Conservation (phyloP, 2,113 vertebrate species). For the Pelecanus crispus region DNA sequence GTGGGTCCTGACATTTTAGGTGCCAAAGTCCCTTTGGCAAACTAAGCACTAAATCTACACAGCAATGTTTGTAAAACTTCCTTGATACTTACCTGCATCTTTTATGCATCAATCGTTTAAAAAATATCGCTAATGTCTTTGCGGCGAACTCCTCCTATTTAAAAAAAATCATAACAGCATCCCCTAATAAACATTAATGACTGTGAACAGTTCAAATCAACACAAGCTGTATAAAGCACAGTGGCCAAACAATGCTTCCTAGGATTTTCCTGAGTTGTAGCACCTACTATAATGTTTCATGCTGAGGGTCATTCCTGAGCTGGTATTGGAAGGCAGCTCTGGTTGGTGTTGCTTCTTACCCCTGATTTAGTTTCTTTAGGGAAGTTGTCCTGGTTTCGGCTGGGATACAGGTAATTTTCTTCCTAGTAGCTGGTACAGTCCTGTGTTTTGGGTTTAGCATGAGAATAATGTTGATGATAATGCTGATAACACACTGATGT, state of each 20-base stretch:
- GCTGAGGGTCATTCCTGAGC: neutral
- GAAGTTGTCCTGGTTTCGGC: neutral
- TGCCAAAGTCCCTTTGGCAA: neutral
- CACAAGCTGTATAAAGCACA: neutral
- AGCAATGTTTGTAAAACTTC: neutral
- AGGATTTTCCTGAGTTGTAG: neutral
- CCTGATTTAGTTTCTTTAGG: neutral
- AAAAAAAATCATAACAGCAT: neutral
- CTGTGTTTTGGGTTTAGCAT: too few relatives aligned
- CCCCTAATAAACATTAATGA: neutral
- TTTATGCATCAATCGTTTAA: neutral
- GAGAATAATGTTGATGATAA: too few relatives aligned
- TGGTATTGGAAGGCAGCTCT: neutral
- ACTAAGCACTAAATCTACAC: neutral
- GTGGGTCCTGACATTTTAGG: neutral
- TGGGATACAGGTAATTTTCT: too few relatives aligned
- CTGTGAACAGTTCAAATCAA: neutral
- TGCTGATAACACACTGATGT: too few relatives aligned
- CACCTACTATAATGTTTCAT: neutral
- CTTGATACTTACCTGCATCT: neutral
- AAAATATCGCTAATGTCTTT: rapidly evolving
- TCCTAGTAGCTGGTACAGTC: too few relatives aligned
- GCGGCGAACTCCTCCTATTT: neutral
- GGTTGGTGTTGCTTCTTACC: neutral
- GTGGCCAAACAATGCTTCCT: neutral